Base-by-base conservation (phyloP, 2,797 vertebrate species). In the Pagetopsis macropterus region DNA sequence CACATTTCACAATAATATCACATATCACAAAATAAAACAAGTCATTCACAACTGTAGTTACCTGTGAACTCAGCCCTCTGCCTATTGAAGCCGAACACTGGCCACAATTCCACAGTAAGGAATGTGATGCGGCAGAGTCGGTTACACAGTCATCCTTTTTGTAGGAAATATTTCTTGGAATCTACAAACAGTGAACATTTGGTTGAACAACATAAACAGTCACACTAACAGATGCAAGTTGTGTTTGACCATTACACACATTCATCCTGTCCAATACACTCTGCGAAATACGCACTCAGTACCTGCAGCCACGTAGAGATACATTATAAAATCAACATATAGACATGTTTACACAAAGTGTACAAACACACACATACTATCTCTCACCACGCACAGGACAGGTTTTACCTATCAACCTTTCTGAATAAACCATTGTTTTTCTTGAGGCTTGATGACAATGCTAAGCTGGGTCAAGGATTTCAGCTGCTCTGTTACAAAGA, bases 151-250 rank as follows among this genome's bases (percentile, higher is more conserved):
- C 9, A 70, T 52, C 72, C 27, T 70, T 23, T 79, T 65, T 79
- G 75, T 51, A 61, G 67, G 51, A 75, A 72, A 58, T 67, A 60
- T 59, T 63, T 68, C 58, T 74, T 68, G 60, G 54, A 73, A 70
- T 5, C 1, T 72, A 48, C 52, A 56, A 78, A 69, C 55, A 19
- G 49, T 58, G 50, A 79, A 74, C 72, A 73, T 81, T 79, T 81
- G 45, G 41, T 60, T 44, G 17, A 69, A 9, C 41, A 73, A 61
- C 13, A 43, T 41, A 51, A 62, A 70, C 40, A 75, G 58, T 8
- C 50, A 31, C 4, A 5, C n/a, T 37, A 63, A 72, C 52, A 64
- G 33, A 83, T 55, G 50, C 48, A 52, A 15, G 44, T 59, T 70
- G 41, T 55, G 40, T 46, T 70, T 51, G 46, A 51, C 54, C 46